Base-by-base conservation (phyloP, 2,888 invertebrate genomes). In the Mimumesa dahlbomi region DNA sequence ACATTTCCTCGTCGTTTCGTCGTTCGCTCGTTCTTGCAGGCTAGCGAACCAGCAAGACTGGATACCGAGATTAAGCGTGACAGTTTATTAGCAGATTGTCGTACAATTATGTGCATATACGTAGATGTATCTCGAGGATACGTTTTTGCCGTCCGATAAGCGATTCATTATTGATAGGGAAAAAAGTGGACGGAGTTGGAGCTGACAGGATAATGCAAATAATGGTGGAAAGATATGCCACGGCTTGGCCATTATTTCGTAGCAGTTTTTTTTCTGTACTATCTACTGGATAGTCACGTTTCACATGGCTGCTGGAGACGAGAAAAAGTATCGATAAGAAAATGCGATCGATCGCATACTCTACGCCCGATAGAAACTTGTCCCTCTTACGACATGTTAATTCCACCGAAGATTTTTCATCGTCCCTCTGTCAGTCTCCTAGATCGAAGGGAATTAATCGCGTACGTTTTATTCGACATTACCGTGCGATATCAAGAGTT, bases 291-390 rank as follows among this genome's bases (percentile, higher is more conserved):
- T 36, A 36, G 13, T 36, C 13, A 13, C 2, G 13, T n/a, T 11
- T n/a, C 36, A 13, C n/a, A n/a, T 11, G n/a, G n/a, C 1, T 4
- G 34, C 34, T 1, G 13, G 36, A 36, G 13, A n/a, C 1, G 2
- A 36, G n/a, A 36, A 36, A 11, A 13, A 4, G n/a, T 36, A 13
- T n/a, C 9, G 36, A 36, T 36, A 36, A 36, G 36, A 2, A 13
- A 36, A n/a, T n/a, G n/a, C n/a, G 36, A 36, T 36, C n/a, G 36
- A 36, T 36, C 13, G 36, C 7, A n/a, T n/a, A 36, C n/a, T n/a
- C n/a, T 36, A 4, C 36, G n/a, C 29, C 9, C 29, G 29, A 29
- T 29, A 9, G 6, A 9, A 29, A 29, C 29, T 9, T 9, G n/a
- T 4, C 13, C 13, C 4, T 36, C n/a, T 2, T n/a, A n/a, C n/a